These are phyloP conservation scores for Argynnis bischoffii DNA, from an alignment of 2,888 invertebrate genomes.

Conservation along the genomic window DNA sequence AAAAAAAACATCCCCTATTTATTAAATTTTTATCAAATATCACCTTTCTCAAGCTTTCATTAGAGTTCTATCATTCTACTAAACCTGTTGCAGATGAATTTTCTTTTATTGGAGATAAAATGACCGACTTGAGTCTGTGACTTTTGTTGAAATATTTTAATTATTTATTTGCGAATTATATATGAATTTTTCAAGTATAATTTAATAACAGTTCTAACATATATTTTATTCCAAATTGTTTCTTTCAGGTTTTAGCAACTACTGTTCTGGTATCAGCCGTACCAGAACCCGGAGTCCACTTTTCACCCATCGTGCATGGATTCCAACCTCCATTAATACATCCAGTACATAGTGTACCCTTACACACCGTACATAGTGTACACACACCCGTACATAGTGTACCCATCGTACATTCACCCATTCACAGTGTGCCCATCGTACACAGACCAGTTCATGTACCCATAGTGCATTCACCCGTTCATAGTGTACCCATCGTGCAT, in stretches of 20 bases:
- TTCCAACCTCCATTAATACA: slow-evolving; percentile 18
- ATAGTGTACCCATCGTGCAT: slow-evolving; percentile 41
- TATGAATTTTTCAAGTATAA: too few relatives aligned
- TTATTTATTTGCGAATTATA: too few relatives aligned
- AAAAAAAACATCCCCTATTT: too few relatives aligned
- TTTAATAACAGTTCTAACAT: too few relatives aligned
- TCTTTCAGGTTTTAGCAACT: slow-evolving; percentile 41
- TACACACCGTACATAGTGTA: slow-evolving; percentile 17
- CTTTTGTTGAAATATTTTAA: too few relatives aligned
- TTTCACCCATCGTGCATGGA: slow-evolving; percentile 38
- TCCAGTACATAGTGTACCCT: slow-evolving; percentile 15
- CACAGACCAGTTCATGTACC: slow-evolving; percentile 43
- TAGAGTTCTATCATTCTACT: too few relatives aligned
- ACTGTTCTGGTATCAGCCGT: slow-evolving; percentile 30
- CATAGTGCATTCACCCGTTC: slow-evolving; percentile 33
- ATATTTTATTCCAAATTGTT: neutral
- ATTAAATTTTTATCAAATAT: too few relatives aligned
- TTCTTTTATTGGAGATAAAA: too few relatives aligned
- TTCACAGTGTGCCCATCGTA: slow-evolving; percentile 51
- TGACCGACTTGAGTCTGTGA: too few relatives aligned
- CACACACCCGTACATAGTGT: slow-evolving; percentile 21
- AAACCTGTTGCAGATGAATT: too few relatives aligned
- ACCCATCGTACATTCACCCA: slow-evolving; percentile 47
- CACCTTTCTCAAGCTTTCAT: too few relatives aligned
- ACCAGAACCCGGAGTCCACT: slow-evolving; percentile 48